Base-by-base conservation (phyloP, 2,888 invertebrate genomes). In the Teinopalpus imperialis region DNA sequence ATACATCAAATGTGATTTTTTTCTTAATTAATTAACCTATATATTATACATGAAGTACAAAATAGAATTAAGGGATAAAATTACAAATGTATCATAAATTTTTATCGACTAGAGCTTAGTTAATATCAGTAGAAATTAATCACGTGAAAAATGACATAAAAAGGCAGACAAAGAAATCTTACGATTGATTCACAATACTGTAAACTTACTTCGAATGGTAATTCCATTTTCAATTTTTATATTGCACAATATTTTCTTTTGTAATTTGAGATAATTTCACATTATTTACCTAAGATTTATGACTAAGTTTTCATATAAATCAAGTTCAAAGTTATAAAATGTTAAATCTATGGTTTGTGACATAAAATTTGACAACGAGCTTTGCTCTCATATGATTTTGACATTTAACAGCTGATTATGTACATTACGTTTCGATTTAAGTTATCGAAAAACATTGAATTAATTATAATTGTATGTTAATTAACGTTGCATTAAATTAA, bases 81-180 rank as follows among this genome's bases (percentile, higher is more conserved):
- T n/a, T n/a, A n/a, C n/a, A n/a, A n/a, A n/a, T n/a, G n/a, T n/a
- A n/a, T n/a, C n/a, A n/a, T n/a, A 44, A 30, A 2, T 12, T 6
- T 7, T 10, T 16, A 18, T 13, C 23, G 37, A 23, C 27, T 32
- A 41, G 16, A 24, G 14, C 8, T 29, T 2, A 14, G 20, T 13
- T 18, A 5, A n/a, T 40, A 40, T 35, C 21, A 21, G 9, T 18
- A 34, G 14, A 30, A 41, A 41, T 40, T 32, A 46, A 43, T 86
- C 85, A 85, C 83, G 85, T 85, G 85, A 81, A 81, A 77, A 69
- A 62, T 61, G 51, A 64, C 66, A 46, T 49, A 65, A 53, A n/a
- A 64, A 56, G 50, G 53, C 65, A 66, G 75, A 78, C 78, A 80
- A 78, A 75, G 72, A 66, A 65, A 52, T 45, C 34, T 42, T 45